These are phyloP conservation scores for Falco rusticolus DNA, from an alignment of 2,797 vertebrate genomes.

Conservation along the genomic window DNA sequence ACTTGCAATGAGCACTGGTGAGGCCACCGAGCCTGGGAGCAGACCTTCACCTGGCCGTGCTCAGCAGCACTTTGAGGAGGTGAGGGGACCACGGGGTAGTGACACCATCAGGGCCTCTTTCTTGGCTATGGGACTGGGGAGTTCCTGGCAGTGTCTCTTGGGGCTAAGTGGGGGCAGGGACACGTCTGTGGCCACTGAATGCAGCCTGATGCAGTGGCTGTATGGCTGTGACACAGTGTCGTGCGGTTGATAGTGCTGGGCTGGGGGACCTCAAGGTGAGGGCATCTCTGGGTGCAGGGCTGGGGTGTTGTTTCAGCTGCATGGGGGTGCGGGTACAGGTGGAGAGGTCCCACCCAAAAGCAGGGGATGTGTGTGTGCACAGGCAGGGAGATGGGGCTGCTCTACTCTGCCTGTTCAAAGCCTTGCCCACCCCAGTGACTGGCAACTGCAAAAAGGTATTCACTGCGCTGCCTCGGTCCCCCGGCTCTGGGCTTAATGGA, in stretches of 20 bases:
- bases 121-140: not conserved
- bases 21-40: fast-evolving
- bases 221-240: fast-evolving
- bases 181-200: not conserved
- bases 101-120: not conserved
- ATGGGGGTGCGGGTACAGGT: fast-evolving
- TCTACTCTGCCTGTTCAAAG: not conserved
- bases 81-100: not conserved
- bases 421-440: fast-evolving
- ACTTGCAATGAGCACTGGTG: fast-evolving
- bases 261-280: not conserved
- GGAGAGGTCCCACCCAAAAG: fast-evolving
- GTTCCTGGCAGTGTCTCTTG: not conserved
- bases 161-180: not conserved
- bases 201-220: fast-evolving
- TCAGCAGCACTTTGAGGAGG: not conserved
- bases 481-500: not conserved
- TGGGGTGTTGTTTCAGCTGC: not conserved
- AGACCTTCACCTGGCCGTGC: fast-evolving
- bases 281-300: not conserved
- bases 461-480: not conserved
- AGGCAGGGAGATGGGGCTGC: not conserved
- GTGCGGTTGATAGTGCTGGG: not conserved
- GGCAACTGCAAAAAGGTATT: not conserved
- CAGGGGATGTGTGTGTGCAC: not conserved